Base-by-base conservation (phyloP, 1,140 invertebrate species). In the Drosophila azteca region DNA sequence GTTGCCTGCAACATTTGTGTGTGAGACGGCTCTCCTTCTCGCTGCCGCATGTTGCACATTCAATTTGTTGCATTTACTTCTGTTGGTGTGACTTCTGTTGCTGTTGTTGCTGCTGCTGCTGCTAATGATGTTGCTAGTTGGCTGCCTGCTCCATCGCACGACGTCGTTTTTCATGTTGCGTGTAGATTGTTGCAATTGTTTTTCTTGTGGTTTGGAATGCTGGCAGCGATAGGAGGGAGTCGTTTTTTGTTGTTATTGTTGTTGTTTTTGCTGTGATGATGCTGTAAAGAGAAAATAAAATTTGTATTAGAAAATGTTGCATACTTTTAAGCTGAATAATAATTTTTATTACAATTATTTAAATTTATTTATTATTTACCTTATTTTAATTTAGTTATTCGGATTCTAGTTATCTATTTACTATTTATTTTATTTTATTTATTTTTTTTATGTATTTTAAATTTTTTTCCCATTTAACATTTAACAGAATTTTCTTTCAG, bases 81-180 rank as follows among this genome's bases (percentile, higher is more conserved):
- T 78, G 65, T 55, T 35, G 41, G 43, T 59, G 41, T 22, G 13
- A 26, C 11, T 48, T 54, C 31, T 55, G 22, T 49, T 64, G 44
- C 9, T 68, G 43, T 24, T 67, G 49, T 9, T 68, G 20, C 9
- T 73, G 41, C 3, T 55, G 15, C 1, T 77, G 52, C 31, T 79
- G 43, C 4, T 79, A 9, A 41, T 66, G 39, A 11, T 66, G 59
- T 76, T 74, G 71, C 49, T 71, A 68, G 53, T 83, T 77, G 67
- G 75, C 69, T 87, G 73, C 49, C 79, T 68, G 55, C 76, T 89
- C 90, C 90, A 91, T 90, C 90, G 90, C 67, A 91, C 90, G 62
- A 91, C 90, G 85, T 91, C 90, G 90, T 91, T 91, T 88, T 90
- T 89, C 90, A 91, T 91, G 90, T 84, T 54, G 94, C 83, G 87